phyloP scores from a whole-genome alignment of 2,888 invertebrate species.

The Dynastes grantii region DNA sequence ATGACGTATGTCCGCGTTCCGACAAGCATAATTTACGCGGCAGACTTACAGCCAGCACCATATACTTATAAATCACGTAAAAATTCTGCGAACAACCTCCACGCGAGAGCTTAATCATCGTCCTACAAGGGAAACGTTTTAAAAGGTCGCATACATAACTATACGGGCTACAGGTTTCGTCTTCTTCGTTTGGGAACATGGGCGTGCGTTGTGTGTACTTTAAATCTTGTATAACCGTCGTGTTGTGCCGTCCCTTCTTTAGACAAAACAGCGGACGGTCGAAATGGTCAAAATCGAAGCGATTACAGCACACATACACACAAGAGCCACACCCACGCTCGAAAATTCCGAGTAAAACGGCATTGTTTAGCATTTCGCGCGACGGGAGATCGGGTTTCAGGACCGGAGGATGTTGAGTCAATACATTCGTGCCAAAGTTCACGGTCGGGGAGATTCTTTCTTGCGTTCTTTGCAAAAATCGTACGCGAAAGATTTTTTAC shows the following conservation, averaged over 20 bases:
- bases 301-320: slow-evolving; percentile 19
- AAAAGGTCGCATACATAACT: background rate
- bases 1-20: background rate
- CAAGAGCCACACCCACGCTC: slow-evolving; percentile 50
- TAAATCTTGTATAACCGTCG: background rate
- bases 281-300: slow-evolving; percentile 37
- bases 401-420: slow-evolving; percentile 57
- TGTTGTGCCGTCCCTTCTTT: slow-evolving; percentile 5
- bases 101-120: slow-evolving; percentile 6
- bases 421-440: slow-evolving; percentile 60
- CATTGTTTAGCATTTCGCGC: slow-evolving; percentile 53
- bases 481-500: background rate
- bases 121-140: slow-evolving; percentile 22
- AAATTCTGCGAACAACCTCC: slow-evolving; percentile 15
- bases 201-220: background rate
- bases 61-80: slow-evolving; percentile 9
- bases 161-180: slow-evolving; percentile 2
- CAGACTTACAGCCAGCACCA: too few relatives aligned
- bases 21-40: background rate
- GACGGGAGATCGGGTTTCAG: slow-evolving; percentile 58
- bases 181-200: background rate
- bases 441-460: slow-evolving; percentile 55
- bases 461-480: slow-evolving; percentile 45
- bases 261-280: slow-evolving; percentile 35
- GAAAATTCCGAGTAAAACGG: slow-evolving; percentile 54